Evolutionary conservation across 2,797 vertebrate genomes (phyloP).

Genomic region (Phrynocephalus guinanensis): DNA sequence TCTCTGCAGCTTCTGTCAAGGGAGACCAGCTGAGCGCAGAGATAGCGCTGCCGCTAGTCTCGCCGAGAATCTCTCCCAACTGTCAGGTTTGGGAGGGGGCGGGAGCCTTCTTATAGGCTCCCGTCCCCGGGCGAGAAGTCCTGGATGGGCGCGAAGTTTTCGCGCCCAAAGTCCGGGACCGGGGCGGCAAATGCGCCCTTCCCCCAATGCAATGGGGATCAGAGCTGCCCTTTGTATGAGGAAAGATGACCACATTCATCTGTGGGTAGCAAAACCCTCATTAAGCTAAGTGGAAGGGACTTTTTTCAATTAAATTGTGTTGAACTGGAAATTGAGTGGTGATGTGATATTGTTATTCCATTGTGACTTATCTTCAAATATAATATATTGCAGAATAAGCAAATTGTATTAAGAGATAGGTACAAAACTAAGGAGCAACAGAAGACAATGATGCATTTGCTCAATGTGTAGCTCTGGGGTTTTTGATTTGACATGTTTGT

Average conservation of each 20-base stretch:
- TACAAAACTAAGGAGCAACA: background rate
- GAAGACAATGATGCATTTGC: background rate
- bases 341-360: slow-evolving; percentile 26
- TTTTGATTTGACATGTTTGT: background rate
- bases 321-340: slow-evolving; percentile 2
- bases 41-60: no score
- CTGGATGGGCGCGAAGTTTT: no score
- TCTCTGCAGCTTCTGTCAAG: no score
- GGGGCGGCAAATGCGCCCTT: no score
- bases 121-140: no score
- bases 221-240: background rate
- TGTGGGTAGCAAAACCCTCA: slow-evolving; percentile 1
- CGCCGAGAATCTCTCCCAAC: no score
- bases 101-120: no score
- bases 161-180: no score
- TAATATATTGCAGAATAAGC: slow-evolving; percentile 1
- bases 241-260: fast-evolving
- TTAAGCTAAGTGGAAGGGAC: background rate
- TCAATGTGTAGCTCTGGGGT: background rate
- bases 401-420: slow-evolving; percentile 32
- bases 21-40: no score
- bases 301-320: background rate
- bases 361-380: background rate
- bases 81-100: no score
- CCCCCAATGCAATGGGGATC: no score